Evolutionary conservation across 2,888 invertebrate species (phyloP), one percentile per base, ranked within the genome.

Genomic region (Acronicta aceris): DNA sequence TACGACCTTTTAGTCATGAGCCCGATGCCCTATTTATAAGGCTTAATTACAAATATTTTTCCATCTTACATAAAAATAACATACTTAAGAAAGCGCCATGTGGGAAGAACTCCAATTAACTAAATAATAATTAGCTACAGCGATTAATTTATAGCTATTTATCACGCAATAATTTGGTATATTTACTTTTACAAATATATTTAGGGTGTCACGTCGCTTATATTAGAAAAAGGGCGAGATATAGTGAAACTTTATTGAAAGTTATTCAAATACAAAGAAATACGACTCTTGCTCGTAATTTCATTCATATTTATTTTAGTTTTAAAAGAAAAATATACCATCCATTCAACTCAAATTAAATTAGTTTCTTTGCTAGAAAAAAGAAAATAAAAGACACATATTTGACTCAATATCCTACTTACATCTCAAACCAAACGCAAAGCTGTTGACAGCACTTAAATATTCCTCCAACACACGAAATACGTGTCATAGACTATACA

Each of bases 391-490:
- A 10, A 12, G 2, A 33, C 27, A 4, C 12, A 33, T 10, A 33
- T 12, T 30, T 30, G 13, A 13, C 25, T 25, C 25, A 27, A 17
- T 7, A 33, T 45, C 16, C 10, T 4, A 40, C n/a, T 51, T 47
- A 15, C 13, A 17, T 59, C 15, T 46, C 36, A 56, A 67, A 47
- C 55, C 57, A 51, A 61, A 51, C 40, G 50, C 30, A 45, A 52
- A 58, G 21, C 53, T 33, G 46, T 54, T 49, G 46, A 21, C 43
- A 40, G 17, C 50, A 60, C 63, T 67, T 63, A 60, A 58, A 60
- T 55, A 63, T 63, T 54, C 33, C 16, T 40, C 21, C 55, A 46
- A 71, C 55, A 69, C 47, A 56, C 43, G 27, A 45, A 45, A 54
- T 60, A 65, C 50, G 57, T 53, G 46, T 16, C 33, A 25, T 38